These are phyloP conservation scores for Crambe crambe DNA, from an alignment of 37 sponge, comb jelly and placozoan genomes.

Conservation along the genomic window DNA sequence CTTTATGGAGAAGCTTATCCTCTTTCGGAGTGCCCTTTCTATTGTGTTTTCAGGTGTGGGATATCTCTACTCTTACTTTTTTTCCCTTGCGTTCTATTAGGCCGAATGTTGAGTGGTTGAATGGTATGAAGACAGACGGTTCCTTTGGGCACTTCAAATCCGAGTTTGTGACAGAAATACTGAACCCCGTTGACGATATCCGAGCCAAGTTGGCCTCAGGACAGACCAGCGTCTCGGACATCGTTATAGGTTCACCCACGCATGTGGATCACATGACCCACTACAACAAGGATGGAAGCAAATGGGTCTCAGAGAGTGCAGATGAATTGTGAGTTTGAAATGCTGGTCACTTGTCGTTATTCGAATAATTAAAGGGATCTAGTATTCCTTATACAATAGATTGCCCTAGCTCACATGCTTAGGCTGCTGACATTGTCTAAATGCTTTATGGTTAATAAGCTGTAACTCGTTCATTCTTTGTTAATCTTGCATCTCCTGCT, in stretches of 20 bases:
- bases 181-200: constrained; percentile 11
- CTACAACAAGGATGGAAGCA: constrained; percentile 27
- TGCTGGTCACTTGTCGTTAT: not conserved
- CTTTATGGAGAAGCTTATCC: too few relatives aligned
- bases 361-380: not conserved
- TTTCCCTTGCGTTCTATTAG: too few relatives aligned
- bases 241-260: constrained; percentile 27
- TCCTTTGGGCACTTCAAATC: constrained; percentile 20
- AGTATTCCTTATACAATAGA: too few relatives aligned
- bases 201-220: constrained; percentile 21
- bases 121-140: constrained; percentile 29
- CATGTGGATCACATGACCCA: constrained; percentile 36
- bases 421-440: too few relatives aligned
- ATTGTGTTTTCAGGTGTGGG: too few relatives aligned
- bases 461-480: too few relatives aligned
- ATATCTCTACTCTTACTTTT: too few relatives aligned
- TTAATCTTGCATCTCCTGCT: too few relatives aligned
- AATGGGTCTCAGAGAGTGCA: constrained; percentile 28
- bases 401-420: too few relatives aligned
- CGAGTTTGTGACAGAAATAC: constrained; percentile 9
- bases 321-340: not conserved
- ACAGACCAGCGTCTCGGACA: constrained; percentile 8
- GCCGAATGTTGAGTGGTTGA: constrained; percentile 38
- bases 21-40: too few relatives aligned
- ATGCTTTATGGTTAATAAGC: too few relatives aligned